These are phyloP conservation scores for Penaeus vannamei DNA, from an alignment of 1,140 invertebrate genomes.

Conservation along the genomic window DNA sequence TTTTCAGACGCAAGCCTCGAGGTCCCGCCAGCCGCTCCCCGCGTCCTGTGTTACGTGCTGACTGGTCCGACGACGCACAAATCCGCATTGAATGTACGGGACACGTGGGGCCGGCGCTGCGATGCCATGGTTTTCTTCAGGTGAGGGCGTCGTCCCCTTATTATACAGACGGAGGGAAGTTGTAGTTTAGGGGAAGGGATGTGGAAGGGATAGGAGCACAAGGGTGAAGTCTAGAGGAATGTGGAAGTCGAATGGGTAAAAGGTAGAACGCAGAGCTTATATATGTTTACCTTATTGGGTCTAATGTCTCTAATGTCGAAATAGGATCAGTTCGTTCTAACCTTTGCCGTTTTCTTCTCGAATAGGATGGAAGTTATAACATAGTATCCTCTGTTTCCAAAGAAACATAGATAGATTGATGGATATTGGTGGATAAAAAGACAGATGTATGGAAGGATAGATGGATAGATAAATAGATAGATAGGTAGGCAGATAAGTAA, in stretches of 20 bases:
- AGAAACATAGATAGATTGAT: background rate
- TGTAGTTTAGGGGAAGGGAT: too few relatives aligned
- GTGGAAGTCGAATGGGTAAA: too few relatives aligned
- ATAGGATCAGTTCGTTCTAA: too few relatives aligned
- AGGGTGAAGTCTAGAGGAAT: too few relatives aligned
- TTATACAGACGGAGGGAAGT: background rate
- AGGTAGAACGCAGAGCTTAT: too few relatives aligned
- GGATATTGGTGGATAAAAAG: background rate
- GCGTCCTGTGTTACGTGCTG: constrained; percentile 48
- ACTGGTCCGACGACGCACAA: constrained; percentile 48
- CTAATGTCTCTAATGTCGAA: too few relatives aligned
- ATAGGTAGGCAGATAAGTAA: constrained; percentile 20
- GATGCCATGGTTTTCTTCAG: constrained; percentile 51
- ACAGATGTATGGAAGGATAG: background rate
- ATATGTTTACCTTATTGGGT: too few relatives aligned
- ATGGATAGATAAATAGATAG: background rate
- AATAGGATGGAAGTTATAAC: too few relatives aligned
- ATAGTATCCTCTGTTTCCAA: too few relatives aligned
- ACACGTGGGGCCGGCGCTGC: constrained; percentile 54
- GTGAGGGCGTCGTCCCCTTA: background rate
- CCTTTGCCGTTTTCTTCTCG: too few relatives aligned
- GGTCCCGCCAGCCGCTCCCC: background rate
- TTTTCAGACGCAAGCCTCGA: background rate
- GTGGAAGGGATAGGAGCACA: background rate
- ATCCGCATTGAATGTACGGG: constrained; percentile 30